Evolutionary conservation across 1,140 invertebrate species (phyloP), one percentile per base, ranked within the genome.

Genomic region (Augochlora pura): DNA sequence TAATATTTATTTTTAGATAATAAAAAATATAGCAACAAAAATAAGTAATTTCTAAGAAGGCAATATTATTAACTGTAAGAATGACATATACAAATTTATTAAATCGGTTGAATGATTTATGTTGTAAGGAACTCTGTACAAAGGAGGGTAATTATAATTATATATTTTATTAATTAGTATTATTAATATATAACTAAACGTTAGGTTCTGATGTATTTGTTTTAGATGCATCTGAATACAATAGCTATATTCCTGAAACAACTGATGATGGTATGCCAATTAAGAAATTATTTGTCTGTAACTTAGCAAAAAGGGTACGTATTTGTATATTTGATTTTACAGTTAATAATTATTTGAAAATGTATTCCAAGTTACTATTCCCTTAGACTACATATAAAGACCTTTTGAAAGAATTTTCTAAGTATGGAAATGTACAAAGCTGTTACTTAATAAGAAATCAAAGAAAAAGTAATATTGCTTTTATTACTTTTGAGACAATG

Each of bases 291-390:
- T 93, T 92, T 76, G 72, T 93, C 75, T 87, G 89, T 1, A 93
- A 93, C 84, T 83, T 93, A 75, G 90, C 92, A 57, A 85, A 91
- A 81, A 89, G 91, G 73, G 91, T 92, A 69, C 89, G 91, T 88
- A 85, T 32, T 75, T 68, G 39, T 27, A 54, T 54, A 16, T 21
- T 46, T 64, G 16, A 32, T 14, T 23, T n/a, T 54, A 46, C 65
- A 10, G 54, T 75, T n/a, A 52, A 46, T 62, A 39, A 52, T 3
- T 18, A 14, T 23, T 7, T 23, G 14, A 63, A 42, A n/a, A 60
- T 62, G 32, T n/a, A 57, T 60, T 25, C 27, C 21, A 32, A 74
- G 52, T 62, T 66, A 38, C 52, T 69, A 23, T 80, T 71, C 75
- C 82, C 81, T 77, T 66, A 93, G 92, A 92, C 91, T 39, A 90